phyloP scores from a whole-genome alignment of 2,113 vertebrate genomes.

The Clarias gariepinus region DNA sequence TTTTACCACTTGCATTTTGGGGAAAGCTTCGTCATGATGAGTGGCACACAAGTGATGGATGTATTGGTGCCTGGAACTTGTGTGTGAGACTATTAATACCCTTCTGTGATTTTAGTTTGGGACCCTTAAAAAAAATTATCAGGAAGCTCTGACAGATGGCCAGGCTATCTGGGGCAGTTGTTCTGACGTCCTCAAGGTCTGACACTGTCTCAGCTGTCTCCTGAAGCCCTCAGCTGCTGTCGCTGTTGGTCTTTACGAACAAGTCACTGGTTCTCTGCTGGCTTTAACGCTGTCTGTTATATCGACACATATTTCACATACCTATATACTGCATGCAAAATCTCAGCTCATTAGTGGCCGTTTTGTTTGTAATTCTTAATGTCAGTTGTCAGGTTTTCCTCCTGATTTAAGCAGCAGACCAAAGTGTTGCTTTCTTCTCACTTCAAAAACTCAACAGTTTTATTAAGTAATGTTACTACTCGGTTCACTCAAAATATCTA shows the following conservation, averaged over 20 bases:
- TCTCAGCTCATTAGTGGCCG: background rate
- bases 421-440: background rate
- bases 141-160: constrained; percentile 50
- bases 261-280: background rate
- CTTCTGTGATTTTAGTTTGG: constrained; percentile 37
- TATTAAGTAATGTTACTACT: background rate
- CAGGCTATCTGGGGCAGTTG: constrained; percentile 38
- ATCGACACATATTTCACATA: background rate
- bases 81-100: constrained; percentile 58
- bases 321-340: background rate
- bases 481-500: background rate
- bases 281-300: background rate
- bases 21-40: constrained; percentile 19
- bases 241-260: constrained; percentile 19
- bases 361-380: background rate
- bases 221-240: constrained; percentile 45
- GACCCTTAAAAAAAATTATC: constrained; percentile 37
- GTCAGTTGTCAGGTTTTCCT: background rate
- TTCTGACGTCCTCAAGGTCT: constrained; percentile 52
- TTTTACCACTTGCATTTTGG: constrained; percentile 17
- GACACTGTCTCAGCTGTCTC: constrained; percentile 81
- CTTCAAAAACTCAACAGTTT: background rate
- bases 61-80: constrained; percentile 19
- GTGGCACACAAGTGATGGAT: background rate
- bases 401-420: background rate